Base-by-base conservation (phyloP, 2,797 vertebrate species). In the Prionace glauca region DNA sequence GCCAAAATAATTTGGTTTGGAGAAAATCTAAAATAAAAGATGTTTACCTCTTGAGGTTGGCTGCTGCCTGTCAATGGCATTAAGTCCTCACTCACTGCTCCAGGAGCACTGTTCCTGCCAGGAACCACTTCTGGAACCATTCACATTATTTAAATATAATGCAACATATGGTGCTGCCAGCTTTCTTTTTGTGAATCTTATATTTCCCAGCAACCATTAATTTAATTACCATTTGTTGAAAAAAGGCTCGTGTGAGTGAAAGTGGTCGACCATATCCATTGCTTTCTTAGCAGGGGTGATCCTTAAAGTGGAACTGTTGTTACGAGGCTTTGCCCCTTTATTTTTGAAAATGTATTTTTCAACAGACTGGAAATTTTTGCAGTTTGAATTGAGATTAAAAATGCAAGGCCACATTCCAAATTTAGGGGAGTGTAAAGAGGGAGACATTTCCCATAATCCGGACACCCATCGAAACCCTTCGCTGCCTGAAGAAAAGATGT, bases 61-160 rank as follows among this genome's bases (percentile, higher is more conserved):
- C 4, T n/a, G 56, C 62, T 90, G 87, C 32, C 14, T 62, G 29
- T 60, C 56, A 5, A 8, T 60, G 56, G 16, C 26, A 90, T 62
- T 90, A 60, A 60, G 29, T 32, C 56, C 2, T 32, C 87, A 41
- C 56, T 62, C 87, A 41, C 56, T 62, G 24, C 29, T 90, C 56
- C 26, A 90, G 12, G 87, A 29, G 20, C 5, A 24, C 29, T 88
- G 26, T 88, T 88, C 26, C 26, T 29, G 45, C 86, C 24, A 90
- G 29, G 12, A 65, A 62, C 3, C 14, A 65, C 56, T 62, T 91
- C 56, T 91, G 29, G 88, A 62, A 60, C 88, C 62, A 16, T 62
- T 14, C 56, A 90, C 79, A 45, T 88, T 88, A 88, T 88, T 88
- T 56, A 88, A 91, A 91, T 62, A 91, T 65, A 45, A 22, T 84